Conservation (phyloP, 2,888 invertebrate genomes). For the Theodoxus fluviatilis region DNA sequence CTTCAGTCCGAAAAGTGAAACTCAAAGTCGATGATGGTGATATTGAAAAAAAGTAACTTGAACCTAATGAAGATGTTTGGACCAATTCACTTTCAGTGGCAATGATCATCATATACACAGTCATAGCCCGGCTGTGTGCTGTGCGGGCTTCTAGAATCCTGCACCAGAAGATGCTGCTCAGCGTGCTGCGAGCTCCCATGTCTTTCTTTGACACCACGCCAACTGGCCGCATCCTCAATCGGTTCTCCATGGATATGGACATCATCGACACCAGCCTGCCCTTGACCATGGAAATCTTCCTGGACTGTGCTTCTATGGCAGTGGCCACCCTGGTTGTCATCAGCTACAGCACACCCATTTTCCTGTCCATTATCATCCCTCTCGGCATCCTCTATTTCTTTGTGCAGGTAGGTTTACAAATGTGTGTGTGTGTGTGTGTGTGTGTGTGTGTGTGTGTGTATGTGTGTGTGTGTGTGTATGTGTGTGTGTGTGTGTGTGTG, state of each 20-base stretch:
- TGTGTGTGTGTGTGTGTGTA: no score
- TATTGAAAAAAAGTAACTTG: no score
- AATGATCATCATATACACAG: slow-evolving; percentile 46
- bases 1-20: no score
- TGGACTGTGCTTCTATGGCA: slow-evolving; percentile 47
- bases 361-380: slow-evolving; percentile 58
- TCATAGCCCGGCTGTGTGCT: slow-evolving; percentile 42
- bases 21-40: no score
- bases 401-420: slow-evolving; percentile 65
- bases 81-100: slow-evolving; percentile 47
- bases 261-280: slow-evolving; percentile 47
- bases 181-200: slow-evolving; percentile 56
- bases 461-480: slow-evolving; percentile 8
- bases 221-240: slow-evolving; percentile 65
- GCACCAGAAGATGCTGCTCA: slow-evolving; percentile 50
- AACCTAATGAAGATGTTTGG: no score
- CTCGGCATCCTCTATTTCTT: slow-evolving; percentile 59
- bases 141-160: slow-evolving; percentile 52
- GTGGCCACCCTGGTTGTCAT: slow-evolving; percentile 62
- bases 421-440: slow-evolving; percentile 14
- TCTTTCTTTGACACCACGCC: slow-evolving; percentile 66
- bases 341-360: slow-evolving; percentile 61
- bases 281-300: slow-evolving; percentile 40
- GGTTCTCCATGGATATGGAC: slow-evolving; percentile 55
- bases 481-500: background rate